Percentiles rank a stretch among this genome's conserved stretches.
Evolutionary conservation across 2,113 vertebrate species (phyloP).

Genomic region (Prolemur simus): DNA sequence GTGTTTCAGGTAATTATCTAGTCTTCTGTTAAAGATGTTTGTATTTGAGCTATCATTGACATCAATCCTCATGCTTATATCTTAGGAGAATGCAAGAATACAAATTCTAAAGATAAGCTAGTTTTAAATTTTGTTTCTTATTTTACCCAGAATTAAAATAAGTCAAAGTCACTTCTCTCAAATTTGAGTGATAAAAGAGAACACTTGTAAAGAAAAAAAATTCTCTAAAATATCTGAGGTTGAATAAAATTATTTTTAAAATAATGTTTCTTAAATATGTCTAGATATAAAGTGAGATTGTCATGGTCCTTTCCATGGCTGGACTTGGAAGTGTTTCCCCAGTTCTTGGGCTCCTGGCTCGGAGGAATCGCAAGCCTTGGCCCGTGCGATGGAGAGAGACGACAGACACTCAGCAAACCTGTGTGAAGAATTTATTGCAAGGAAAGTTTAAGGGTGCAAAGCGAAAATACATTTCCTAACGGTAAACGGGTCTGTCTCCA

Average conservation of each 20-base stretch:
- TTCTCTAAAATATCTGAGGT: background rate
- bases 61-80: conserved; percentile 1
- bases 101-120: conserved; percentile 16
- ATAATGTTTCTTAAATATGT: background rate
- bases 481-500: no score
- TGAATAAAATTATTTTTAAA: background rate
- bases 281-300: background rate
- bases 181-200: background rate
- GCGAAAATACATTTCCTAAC: no score
- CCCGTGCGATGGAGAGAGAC: no score
- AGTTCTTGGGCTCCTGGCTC: no score
- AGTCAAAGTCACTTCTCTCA: background rate
- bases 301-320: no score
- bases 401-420: no score
- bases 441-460: no score
- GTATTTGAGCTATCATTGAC: background rate
- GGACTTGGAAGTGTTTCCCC: no score
- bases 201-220: background rate
- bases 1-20: background rate
- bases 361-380: no score
- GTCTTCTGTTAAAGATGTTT: background rate
- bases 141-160: conserved; percentile 17
- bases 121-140: conserved; percentile 45
- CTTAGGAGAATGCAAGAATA: conserved; percentile 8
- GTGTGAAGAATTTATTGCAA: no score